phyloP scores from a whole-genome alignment of 2,888 invertebrate species.

The Dorcus hopei region DNA sequence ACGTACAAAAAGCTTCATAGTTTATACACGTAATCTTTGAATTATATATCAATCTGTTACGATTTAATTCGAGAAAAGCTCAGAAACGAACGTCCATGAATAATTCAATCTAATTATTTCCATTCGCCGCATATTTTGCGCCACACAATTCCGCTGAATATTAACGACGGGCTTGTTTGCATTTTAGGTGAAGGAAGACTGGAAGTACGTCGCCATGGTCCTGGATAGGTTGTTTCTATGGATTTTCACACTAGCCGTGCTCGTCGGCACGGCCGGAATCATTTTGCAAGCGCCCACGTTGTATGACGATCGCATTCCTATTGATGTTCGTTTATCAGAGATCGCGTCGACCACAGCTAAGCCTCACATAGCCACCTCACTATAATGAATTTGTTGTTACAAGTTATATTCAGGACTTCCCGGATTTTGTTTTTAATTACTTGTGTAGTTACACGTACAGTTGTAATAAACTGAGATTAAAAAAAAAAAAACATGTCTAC shows the following conservation, averaged over 20 bases:
- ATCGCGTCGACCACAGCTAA: slow-evolving; percentile 87
- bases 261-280: slow-evolving; percentile 91
- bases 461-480: no score
- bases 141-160: background rate
- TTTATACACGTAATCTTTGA: no score
- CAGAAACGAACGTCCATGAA: no score
- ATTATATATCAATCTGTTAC: no score
- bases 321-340: slow-evolving; percentile 84
- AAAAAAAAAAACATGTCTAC: no score
- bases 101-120: no score
- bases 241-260: slow-evolving; percentile 94
- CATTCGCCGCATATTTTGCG: no score
- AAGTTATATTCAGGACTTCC: no score
- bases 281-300: slow-evolving; percentile 93
- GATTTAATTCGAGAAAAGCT: no score
- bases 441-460: no score
- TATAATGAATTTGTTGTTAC: slow-evolving; percentile 21
- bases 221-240: slow-evolving; percentile 94
- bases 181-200: slow-evolving; percentile 88
- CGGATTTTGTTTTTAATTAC: no score
- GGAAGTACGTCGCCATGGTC: slow-evolving; percentile 99
- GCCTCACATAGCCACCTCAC: slow-evolving; percentile 60
- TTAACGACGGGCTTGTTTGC: background rate
- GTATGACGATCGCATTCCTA: slow-evolving; percentile 86
- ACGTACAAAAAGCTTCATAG: no score